Evolutionary conservation across 2,888 invertebrate genomes (phyloP), one percentile per base, ranked within the genome.

Genomic region (Diloba caeruleocephala): DNA sequence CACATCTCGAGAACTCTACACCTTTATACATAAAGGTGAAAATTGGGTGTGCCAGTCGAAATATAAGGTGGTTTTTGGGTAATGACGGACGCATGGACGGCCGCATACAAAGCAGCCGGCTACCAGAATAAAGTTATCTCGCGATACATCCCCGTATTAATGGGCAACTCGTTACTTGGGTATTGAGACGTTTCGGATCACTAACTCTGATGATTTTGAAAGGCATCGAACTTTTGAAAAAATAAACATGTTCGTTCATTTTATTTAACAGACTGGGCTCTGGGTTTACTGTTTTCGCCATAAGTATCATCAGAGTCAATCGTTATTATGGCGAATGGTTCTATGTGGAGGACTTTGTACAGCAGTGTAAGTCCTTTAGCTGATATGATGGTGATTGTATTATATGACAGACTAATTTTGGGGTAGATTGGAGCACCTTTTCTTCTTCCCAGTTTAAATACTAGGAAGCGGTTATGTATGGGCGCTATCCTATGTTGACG

Each of bases 41-140:
- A 75, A 66, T 87, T 17, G 59, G 8, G 37, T 50, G 61, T 36
- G 36, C 41, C 5, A 23, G 31, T 50, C 74, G 37, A 57, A 26
- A 25, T 44, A 39, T 73, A 79, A 68, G 65, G 73, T 88, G 77
- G 90, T 79, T 53, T 58, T 71, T 72, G 73, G 79, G 87, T 92
- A 92, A 93, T 92, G 92, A 92, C 89, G 90, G 88, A 87, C 89
- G 89, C 89, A 85, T 88, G 90, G 89, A 86, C 87, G 86, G 89
- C 85, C 84, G 92, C 92, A 92, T 92, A 92, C 91, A 92, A 92
- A 92, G 89, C 89, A 92, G 91, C 78, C 91, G 88, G 92, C 92
- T 93, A 92, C 93, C 92, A 93, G 91, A 92, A 92, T 92, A 91
- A 92, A 92, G 92, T 90, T 92, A 93, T 92, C 92, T 91, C 79